These are phyloP conservation scores for Castor canadensis DNA, from an alignment of 2,113 vertebrate genomes.

Conservation along the genomic window DNA sequence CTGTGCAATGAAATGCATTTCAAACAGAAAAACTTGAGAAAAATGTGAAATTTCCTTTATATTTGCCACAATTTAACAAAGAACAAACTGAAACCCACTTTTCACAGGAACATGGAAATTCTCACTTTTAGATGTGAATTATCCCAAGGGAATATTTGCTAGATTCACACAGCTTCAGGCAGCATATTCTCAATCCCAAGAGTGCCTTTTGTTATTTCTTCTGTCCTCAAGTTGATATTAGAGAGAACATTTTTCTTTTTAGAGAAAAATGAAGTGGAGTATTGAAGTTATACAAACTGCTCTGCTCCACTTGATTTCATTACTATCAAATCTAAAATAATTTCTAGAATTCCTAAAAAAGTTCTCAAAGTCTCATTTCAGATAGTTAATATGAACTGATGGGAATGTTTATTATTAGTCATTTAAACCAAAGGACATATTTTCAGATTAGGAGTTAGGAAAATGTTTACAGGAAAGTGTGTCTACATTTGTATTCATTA, in stretches of 20 bases:
- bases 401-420: background rate
- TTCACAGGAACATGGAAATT: constrained; percentile 50
- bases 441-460: background rate
- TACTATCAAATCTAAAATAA: constrained; percentile 21
- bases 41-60: constrained; percentile 17
- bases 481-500: background rate
- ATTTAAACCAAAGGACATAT: background rate
- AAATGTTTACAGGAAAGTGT: background rate
- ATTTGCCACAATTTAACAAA: constrained; percentile 46
- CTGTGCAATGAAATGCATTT: background rate
- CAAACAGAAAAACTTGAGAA: constrained; percentile 42
- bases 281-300: constrained; percentile 23
- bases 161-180: background rate
- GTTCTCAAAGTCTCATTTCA: background rate
- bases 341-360: constrained; percentile 43
- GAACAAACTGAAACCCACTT: constrained; percentile 37
- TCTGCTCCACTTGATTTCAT: constrained; percentile 38
- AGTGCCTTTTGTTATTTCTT: constrained; percentile 26
- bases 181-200: constrained; percentile 1
- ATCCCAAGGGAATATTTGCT: constrained; percentile 38
- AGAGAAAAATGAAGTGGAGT: constrained; percentile 42
- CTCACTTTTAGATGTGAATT: constrained; percentile 60
- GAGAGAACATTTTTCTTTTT: background rate
- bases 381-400: background rate
- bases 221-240: constrained; percentile 55